These are phyloP conservation scores for Chionoecetes opilio DNA, from an alignment of 1,140 invertebrate species.

Conservation along the genomic window DNA sequence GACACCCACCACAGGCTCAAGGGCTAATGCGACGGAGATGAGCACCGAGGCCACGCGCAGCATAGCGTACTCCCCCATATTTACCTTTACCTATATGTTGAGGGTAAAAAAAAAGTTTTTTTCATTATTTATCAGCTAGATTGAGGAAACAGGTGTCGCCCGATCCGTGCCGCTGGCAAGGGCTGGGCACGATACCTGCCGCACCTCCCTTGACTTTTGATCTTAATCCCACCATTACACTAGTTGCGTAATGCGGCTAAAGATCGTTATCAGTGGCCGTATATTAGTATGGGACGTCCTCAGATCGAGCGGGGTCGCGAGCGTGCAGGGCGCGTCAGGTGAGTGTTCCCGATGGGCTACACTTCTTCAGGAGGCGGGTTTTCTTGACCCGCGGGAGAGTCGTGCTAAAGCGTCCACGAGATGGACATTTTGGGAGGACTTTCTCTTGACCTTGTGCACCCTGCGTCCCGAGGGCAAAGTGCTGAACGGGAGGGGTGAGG, in stretches of 20 bases:
- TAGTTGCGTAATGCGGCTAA: slow-evolving; percentile 11
- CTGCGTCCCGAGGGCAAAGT: neutral
- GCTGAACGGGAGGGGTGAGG: slow-evolving; percentile 5
- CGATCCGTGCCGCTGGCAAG: neutral
- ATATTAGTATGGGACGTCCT: neutral
- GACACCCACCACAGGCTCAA: too few relatives aligned
- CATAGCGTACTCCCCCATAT: too few relatives aligned
- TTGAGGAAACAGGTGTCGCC: neutral
- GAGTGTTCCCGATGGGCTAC: neutral
- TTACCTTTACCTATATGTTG: too few relatives aligned
- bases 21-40: too few relatives aligned
- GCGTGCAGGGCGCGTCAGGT: slow-evolving; percentile 14
- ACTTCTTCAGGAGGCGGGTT: slow-evolving; percentile 46
- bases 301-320: neutral
- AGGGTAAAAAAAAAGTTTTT: too few relatives aligned
- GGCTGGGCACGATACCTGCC: neutral
- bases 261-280: slow-evolving; percentile 41
- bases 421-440: slow-evolving; percentile 40
- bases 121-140: too few relatives aligned
- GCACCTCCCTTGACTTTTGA: neutral
- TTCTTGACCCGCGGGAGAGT: slow-evolving; percentile 40
- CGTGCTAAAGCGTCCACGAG: slow-evolving; percentile 53
- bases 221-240: neutral
- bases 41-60: too few relatives aligned
- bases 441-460: slow-evolving; percentile 61